phyloP scores from a whole-genome alignment of 2,888 invertebrate genomes.

The Stenotaenia linearis region DNA sequence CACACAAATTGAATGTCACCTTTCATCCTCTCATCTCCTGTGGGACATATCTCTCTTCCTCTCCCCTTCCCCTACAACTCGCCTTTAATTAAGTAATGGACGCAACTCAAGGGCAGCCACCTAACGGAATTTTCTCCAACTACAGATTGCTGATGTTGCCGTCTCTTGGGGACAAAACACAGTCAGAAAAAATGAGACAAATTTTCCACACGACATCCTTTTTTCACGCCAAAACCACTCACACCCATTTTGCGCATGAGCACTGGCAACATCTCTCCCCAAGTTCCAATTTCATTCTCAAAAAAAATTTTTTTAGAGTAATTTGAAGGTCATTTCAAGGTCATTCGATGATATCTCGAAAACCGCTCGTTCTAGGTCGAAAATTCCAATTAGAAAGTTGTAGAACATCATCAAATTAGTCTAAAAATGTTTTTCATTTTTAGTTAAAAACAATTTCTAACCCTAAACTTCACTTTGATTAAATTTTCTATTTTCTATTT shows the following conservation, averaged over 20 bases:
- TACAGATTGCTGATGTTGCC: not conserved
- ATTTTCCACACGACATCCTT: not conserved
- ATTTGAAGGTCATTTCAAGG: too few relatives aligned
- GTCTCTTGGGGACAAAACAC: not conserved
- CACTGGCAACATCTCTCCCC: not conserved
- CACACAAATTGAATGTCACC: not conserved
- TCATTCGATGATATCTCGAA: too few relatives aligned
- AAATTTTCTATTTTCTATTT: too few relatives aligned
- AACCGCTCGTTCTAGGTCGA: too few relatives aligned
- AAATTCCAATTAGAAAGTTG: too few relatives aligned
- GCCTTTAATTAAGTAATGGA: not conserved
- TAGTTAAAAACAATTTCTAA: too few relatives aligned
- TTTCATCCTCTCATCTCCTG: not conserved
- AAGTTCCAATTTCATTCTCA: not conserved
- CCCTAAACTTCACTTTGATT: too few relatives aligned
- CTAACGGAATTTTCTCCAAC: conserved; percentile 9
- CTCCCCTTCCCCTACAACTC: not conserved
- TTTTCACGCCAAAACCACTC: not conserved
- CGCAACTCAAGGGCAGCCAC: not conserved
- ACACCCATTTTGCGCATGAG: not conserved
- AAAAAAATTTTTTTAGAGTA: too few relatives aligned
- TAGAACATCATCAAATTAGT: too few relatives aligned
- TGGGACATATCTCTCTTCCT: not conserved
- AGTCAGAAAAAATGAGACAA: not conserved
- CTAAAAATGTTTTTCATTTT: too few relatives aligned